A percentile compares a stretch with the other conserved stretches of the same genome.
Conservation (phyloP, 2,797 vertebrate genomes). For the Pseudochromis fuscus region DNA sequence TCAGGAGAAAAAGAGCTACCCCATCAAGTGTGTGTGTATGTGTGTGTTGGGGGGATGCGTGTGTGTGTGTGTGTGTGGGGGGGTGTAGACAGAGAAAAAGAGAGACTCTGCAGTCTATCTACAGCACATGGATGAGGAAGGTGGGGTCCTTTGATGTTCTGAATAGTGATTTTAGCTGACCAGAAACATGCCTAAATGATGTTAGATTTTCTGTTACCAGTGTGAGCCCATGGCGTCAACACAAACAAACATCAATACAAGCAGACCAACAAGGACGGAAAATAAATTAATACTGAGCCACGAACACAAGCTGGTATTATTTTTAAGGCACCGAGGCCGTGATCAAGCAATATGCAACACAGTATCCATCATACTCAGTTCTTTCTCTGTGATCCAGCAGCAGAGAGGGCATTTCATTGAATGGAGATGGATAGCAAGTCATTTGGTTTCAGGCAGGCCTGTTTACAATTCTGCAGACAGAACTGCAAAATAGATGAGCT, state of each 20-base stretch:
- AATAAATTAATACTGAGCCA: conserved; percentile 55
- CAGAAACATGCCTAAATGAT: conserved; percentile 59
- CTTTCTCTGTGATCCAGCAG: conserved; percentile 50
- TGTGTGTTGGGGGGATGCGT: conserved; percentile 26
- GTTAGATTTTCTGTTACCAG: conserved; percentile 32
- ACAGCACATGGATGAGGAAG: conserved; percentile 53
- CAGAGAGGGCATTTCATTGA: conserved; percentile 53
- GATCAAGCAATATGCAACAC: conserved; percentile 60
- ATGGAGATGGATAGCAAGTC: conserved; percentile 71
- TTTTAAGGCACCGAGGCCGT: conserved; percentile 52
- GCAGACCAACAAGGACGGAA: conserved; percentile 41
- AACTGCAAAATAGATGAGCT: conserved; percentile 67
- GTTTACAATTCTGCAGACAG: conserved; percentile 69
- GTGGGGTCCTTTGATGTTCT: conserved; percentile 62
- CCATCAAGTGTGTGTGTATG: conserved; percentile 66
- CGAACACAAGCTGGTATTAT: conserved; percentile 54
- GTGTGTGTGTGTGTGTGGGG: conserved; percentile 13
- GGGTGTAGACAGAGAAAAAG: conserved; percentile 45
- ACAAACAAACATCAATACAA: conserved; percentile 59
- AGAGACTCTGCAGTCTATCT: conserved; percentile 65
- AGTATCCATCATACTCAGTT: conserved; percentile 67
- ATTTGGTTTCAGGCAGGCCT: conserved; percentile 62
- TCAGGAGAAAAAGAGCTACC: conserved; percentile 82
- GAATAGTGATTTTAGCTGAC: conserved; percentile 68
- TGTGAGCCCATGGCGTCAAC: conserved; percentile 36